Evolutionary conservation across 2,888 invertebrate species (phyloP).

Genomic region (Caradrina kadenii): DNA sequence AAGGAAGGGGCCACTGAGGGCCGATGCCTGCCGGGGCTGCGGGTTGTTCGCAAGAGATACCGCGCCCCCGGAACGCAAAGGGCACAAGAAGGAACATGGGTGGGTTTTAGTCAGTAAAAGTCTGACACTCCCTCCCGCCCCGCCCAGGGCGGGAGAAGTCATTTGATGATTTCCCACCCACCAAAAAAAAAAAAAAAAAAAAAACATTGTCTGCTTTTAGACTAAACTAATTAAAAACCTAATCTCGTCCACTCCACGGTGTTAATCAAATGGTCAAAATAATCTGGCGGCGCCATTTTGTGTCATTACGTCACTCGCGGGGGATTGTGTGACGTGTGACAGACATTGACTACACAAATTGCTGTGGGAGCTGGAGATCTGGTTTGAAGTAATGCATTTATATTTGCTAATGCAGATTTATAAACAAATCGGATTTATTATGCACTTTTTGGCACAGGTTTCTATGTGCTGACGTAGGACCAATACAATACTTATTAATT

Average conservation of each 20-base stretch:
- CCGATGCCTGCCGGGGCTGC: no score
- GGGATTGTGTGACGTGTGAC: conserved; percentile 11
- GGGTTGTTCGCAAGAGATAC: no score
- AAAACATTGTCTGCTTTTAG: conserved; percentile 9
- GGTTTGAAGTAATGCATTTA: not conserved
- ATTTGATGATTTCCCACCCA: no score
- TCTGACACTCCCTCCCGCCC: no score
- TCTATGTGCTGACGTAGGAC: no score
- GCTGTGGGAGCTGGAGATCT: conserved; percentile 15
- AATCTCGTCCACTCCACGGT: not conserved
- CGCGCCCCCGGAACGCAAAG: no score
- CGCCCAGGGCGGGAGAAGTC: no score
- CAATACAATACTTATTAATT: no score
- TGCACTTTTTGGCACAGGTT: not conserved
- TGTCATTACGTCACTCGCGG: conserved; percentile 30
- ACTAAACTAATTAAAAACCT: conserved; percentile 11
- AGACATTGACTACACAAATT: conserved; percentile 31
- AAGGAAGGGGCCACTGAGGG: no score
- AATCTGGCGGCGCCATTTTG: conserved; percentile 52
- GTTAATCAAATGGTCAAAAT: conserved; percentile 39
- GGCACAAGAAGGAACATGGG: no score
- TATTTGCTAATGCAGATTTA: not conserved
- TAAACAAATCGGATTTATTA: not conserved
- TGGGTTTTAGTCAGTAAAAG: no score
- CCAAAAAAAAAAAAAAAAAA: no score